A percentile compares a stretch with the other conserved stretches of the same genome.
Conservation (phyloP, 2,888 invertebrate genomes). For the Eilema sororculum region DNA sequence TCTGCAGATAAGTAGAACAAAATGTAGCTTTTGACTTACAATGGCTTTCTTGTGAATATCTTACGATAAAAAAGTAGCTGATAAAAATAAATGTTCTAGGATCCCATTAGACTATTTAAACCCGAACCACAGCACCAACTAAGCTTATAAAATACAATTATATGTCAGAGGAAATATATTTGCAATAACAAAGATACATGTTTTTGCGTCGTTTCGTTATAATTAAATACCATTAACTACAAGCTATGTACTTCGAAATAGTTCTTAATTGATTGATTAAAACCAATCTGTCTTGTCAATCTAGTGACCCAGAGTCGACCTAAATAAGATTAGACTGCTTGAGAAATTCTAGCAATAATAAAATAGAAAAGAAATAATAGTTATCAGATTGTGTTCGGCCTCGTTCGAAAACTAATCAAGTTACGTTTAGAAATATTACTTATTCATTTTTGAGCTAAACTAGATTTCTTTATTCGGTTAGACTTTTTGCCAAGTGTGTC, state of each 20-base stretch:
- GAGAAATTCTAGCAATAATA: not conserved
- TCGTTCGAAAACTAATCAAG: not conserved
- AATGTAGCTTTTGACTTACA: not conserved
- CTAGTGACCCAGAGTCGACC: not conserved
- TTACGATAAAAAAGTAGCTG: not conserved
- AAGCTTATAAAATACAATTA: too few relatives aligned
- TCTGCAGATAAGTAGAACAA: not conserved
- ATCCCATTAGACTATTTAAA: too few relatives aligned
- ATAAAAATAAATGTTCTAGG: not conserved
- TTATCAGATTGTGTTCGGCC: not conserved
- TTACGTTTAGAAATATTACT: not conserved
- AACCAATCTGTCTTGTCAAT: slow-evolving; percentile 1
- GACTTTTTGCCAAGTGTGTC: not conserved
- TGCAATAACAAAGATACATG: not conserved
- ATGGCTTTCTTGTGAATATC: not conserved
- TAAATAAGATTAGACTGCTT: not conserved
- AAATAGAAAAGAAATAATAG: not conserved
- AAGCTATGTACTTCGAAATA: not conserved
- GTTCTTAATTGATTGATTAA: slow-evolving; percentile 12
- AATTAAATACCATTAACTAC: not conserved
- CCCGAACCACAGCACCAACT: too few relatives aligned
- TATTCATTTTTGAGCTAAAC: not conserved
- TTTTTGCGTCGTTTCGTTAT: not conserved
- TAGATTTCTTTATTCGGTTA: not conserved
- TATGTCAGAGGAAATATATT: too few relatives aligned